These are phyloP conservation scores for Empidonax alnorum DNA, from an alignment of 2,113 vertebrate species.

Conservation along the genomic window DNA sequence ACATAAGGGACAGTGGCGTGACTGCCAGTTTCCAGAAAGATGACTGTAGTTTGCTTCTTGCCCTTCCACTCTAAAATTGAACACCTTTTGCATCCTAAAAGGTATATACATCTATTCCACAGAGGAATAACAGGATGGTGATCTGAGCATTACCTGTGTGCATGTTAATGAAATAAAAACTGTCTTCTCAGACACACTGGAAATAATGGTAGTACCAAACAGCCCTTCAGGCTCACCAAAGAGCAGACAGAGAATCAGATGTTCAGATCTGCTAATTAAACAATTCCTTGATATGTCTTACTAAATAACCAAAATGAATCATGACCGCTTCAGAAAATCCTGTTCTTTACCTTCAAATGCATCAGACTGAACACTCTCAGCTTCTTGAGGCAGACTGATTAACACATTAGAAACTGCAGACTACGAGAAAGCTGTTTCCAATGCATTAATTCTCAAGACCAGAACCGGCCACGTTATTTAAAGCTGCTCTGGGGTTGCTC, in stretches of 20 bases:
- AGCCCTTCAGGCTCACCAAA: background rate
- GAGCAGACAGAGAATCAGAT: background rate
- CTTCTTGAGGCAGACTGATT: background rate
- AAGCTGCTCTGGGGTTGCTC: background rate
- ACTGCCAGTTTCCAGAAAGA: background rate
- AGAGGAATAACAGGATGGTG: background rate
- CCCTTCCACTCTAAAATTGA: background rate
- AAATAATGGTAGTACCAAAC: background rate
- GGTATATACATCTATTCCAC: background rate
- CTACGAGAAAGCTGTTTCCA: background rate
- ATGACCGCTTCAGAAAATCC: background rate
- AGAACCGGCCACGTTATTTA: background rate
- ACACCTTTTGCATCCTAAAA: background rate
- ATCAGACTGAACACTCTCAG: background rate
- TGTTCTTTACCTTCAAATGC: background rate
- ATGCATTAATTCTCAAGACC: rapidly evolving
- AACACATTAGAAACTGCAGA: background rate
- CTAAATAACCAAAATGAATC: background rate
- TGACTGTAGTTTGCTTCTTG: background rate
- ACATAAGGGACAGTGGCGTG: background rate
- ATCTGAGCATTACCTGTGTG: background rate
- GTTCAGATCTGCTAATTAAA: background rate
- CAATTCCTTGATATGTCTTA: background rate
- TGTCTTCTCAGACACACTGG: background rate
- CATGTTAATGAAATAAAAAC: background rate